Evolutionary conservation across 1,140 invertebrate species (phyloP), one percentile per base, ranked within the genome.

Genomic region (Drosophila parvula): DNA sequence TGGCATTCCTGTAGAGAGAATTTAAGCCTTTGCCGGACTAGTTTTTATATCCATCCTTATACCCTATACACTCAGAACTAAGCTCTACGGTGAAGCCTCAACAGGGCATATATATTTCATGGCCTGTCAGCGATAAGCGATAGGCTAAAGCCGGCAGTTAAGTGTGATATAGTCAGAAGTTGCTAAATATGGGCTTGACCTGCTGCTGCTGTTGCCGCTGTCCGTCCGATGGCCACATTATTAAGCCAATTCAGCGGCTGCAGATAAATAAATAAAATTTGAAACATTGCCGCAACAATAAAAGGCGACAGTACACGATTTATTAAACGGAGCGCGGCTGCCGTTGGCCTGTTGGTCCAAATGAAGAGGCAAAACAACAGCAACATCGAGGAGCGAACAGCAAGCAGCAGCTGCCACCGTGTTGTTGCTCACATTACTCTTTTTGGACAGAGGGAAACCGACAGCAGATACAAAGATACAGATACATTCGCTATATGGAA

Each of bases 211-310:
- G 43, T 22, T 64, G 58, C 47, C 18, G 70, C 44, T 73, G 56
- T 60, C 74, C 69, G 56, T 60, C 74, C 69, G 62, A 80, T 70
- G 80, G 77, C 85, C 81, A 81, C 79, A 78, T 88, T 88, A 90
- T 89, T 90, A 89, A 84, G 85, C 78, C 81, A 90, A 89, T 90
- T 88, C 84, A 89, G 63, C 78, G 78, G 85, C 81, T 75, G 81
- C 85, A 90, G 78, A 89, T 89, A 90, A 89, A 89, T 90, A 90
- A 89, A 89, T 90, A 90, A 90, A 89, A 81, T 90, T 89, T 89
- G 84, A 89, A 89, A 89, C 84, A 89, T 90, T 70, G 85, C 85
- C 85, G 67, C 84, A 90, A 89, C 84, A 89, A 89, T 90, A 89
- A 89, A 89, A 89, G 85, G 81, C 85, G 84, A 89, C 84, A 89